Evolutionary conservation across 2,797 vertebrate species (phyloP), one percentile per base, ranked within the genome.

Genomic region (Tolypeutes matacus): DNA sequence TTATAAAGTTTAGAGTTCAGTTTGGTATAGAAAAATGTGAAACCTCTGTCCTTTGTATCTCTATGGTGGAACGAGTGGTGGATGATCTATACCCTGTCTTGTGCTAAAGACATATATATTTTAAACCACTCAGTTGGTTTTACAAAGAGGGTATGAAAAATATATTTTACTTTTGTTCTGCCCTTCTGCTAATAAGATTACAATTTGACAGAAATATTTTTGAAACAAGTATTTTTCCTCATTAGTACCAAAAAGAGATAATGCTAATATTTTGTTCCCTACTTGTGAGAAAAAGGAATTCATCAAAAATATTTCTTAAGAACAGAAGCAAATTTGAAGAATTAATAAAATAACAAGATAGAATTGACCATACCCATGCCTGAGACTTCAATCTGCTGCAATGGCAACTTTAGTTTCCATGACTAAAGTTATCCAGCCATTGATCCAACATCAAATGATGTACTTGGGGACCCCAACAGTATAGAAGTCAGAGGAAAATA

Each of bases 1-100:
- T 31, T 90, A 94, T 56, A 34, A 96, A 92, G 70, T 89, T 65
- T 60, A 76, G 81, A 73, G 8, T 84, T 89, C 69, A 88, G 21
- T 46, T 49, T 92, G 85, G 31, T 58, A 72, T 12, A 13, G 36
- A 91, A 95, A 89, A 92, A 91, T 13, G 60, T 85, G 78, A 75
- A 46, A 64, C 21, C 17, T 86, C 25, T 72, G 2, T 34, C 46
- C 17, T 76, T 78, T 86, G 11, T 39, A 77, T 64, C 31, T 88
- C 65, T 84, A 27, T 60, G 65, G n/a, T 39, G 67, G 34, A 90
- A 23, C 75, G 88, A 84, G 56, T 46, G 42, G 62, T 31, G 6
- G 49, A 78, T 42, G 51, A 64, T 25, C 36, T 80, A 56, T 39
- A 49, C 6, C 14, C 25, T 53, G 5, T 46, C 25, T 64, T 46